Base-by-base conservation (phyloP, 2,797 vertebrate genomes). In the Sardinella longiceps region DNA sequence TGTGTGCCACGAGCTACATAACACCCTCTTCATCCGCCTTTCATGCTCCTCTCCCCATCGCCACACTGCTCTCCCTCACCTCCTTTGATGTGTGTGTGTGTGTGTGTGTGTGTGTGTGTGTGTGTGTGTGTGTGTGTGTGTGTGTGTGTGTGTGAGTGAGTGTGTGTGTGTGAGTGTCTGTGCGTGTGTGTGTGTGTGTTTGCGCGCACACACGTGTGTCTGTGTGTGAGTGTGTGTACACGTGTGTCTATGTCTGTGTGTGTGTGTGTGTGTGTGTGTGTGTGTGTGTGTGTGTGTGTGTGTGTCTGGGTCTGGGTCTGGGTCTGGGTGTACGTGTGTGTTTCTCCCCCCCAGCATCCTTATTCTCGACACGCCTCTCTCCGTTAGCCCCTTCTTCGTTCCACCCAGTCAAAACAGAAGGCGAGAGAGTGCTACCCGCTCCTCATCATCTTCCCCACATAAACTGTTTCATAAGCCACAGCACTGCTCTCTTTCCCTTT, bases 1-100 rank as follows among this genome's bases (percentile, higher is more conserved):
- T 77, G 70, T 77, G 70, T 33, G 63, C 63, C 28, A 70, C 14
- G 4, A 77, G 37, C 70, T 39, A 77, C 70, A 77, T 23, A 77
- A 43, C 70, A 43, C 37, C 18, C 70, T n/a, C 70, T 43, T 77
- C 70, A 77, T 77, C 37, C 66, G 4, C 66, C 33, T 70, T 33
- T 43, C 70, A 77, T 6, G 33, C 70, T 20, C 15, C 33, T 9
- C 15, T 20, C 70, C 70, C 70, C 70, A 7, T 39, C 15, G 6
- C 37, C 14, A 20, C 15, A 14, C 70, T 39, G 5, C 37, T 18
- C 70, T 39, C 18, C 18, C 70, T 43, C 66, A 39, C 33, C 15
- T 18, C 66, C 30, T 77, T 77, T 77, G 70, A 77, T 77, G 70
- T 77, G 5, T 43, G 5, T 77, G 2, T 23, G 18, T 77, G 70